Evolutionary conservation across 1,140 invertebrate genomes (phyloP).

Genomic region (Rhynchophorus ferrugineus): DNA sequence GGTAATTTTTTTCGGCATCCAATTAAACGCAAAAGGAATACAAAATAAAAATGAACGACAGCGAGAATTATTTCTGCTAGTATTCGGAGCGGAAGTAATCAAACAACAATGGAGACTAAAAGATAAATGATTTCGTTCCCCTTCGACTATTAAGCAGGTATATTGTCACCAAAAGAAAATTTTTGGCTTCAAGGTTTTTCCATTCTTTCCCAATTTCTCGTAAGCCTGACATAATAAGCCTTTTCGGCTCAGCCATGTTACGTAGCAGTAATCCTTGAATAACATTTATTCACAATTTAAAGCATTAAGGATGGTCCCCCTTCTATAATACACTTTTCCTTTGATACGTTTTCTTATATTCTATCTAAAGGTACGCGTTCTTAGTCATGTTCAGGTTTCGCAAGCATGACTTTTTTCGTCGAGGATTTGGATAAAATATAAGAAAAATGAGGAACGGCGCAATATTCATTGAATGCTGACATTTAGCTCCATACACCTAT

Average conservation of each 20-base stretch:
- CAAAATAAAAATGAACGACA: neutral
- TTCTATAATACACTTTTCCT: conserved; percentile 1
- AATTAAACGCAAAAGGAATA: neutral
- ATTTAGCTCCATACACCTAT: no score
- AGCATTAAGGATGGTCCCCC: neutral
- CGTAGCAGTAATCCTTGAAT: conserved; percentile 7
- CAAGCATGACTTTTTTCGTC: no score
- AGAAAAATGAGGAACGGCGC: no score
- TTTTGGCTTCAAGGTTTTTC: conserved; percentile 2
- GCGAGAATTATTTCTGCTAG: neutral
- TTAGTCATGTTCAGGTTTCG: no score
- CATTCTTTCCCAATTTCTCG: neutral
- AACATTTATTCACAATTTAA: conserved; percentile 14
- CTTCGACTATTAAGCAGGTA: conserved; percentile 6
- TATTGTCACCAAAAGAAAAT: conserved; percentile 8
- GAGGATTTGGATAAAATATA: no score
- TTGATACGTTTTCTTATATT: neutral
- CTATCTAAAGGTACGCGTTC: no score
- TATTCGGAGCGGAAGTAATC: conserved; percentile 3
- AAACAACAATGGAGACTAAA: neutral
- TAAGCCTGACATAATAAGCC: conserved; percentile 10
- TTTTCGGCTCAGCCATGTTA: conserved; percentile 7
- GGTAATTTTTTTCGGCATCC: neutral
- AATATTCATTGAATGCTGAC: no score
- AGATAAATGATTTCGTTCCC: conserved; percentile 7